Evolutionary conservation across 2,113 vertebrate genomes (phyloP).

Genomic region (Sinocyclocheilus grahami): DNA sequence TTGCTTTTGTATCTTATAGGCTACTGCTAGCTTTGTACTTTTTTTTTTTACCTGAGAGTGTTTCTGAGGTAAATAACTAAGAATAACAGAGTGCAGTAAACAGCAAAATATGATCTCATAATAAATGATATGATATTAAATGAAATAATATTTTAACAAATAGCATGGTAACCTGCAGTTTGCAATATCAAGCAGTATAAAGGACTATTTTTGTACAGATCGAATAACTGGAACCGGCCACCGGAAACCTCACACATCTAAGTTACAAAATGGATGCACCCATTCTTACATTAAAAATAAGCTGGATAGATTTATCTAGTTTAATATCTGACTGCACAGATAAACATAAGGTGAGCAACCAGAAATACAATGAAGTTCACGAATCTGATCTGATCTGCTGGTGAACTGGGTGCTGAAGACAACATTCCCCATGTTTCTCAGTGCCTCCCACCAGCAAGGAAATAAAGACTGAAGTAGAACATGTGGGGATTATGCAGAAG

Average conservation of each 20-base stretch:
- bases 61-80: not conserved
- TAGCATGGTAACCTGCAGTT: not conserved
- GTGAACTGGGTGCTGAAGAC: constrained; percentile 27
- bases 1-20: no score
- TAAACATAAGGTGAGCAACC: not conserved
- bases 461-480: constrained; percentile 37
- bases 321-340: not conserved
- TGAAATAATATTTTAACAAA: no score
- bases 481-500: constrained; percentile 29
- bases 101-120: no score
- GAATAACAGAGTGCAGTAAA: not conserved
- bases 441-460: constrained; percentile 28
- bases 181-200: not conserved
- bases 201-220: not conserved
- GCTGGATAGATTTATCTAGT: not conserved
- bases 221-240: not conserved
- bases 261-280: no score
- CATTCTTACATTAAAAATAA: not conserved
- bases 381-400: not conserved
- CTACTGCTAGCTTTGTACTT: not conserved
- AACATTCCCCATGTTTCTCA: constrained; percentile 2
- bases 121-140: no score
- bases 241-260: not conserved
- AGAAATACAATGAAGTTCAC: not conserved
- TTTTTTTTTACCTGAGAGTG: not conserved